phyloP scores from a whole-genome alignment of 2,797 vertebrate genomes.

The Smutsia temminckii region DNA sequence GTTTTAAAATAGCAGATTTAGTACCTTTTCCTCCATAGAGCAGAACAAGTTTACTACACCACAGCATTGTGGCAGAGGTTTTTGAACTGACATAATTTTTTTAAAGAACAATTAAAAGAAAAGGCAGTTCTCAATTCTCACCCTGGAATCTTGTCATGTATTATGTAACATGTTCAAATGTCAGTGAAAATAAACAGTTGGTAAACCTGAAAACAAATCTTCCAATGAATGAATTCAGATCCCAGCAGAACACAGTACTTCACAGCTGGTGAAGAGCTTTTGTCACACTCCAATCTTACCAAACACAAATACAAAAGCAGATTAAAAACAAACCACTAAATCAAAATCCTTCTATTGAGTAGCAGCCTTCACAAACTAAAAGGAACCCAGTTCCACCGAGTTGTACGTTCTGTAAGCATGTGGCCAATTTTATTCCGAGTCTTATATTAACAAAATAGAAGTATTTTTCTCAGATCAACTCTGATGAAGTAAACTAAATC shows the following conservation, averaged over 20 bases:
- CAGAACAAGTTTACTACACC: slow-evolving; percentile 4
- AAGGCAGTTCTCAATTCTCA: background rate
- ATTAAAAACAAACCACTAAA: slow-evolving; percentile 27
- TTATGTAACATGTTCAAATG: slow-evolving; percentile 34
- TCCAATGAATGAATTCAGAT: slow-evolving; percentile 47
- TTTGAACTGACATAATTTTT: background rate
- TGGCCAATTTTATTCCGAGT: background rate
- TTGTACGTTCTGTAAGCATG: background rate
- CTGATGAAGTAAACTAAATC: slow-evolving; percentile 49
- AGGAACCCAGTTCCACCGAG: background rate
- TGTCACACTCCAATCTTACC: background rate
- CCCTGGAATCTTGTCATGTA: background rate
- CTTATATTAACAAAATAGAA: slow-evolving; percentile 34
- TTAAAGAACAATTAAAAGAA: background rate
- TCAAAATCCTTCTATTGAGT: background rate
- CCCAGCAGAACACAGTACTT: background rate
- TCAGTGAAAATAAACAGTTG: background rate
- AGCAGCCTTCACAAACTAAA: slow-evolving; percentile 63
- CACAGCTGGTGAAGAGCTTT: background rate
- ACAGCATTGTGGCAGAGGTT: background rate
- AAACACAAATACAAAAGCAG: slow-evolving; percentile 53
- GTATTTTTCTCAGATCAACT: background rate
- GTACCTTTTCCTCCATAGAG: background rate
- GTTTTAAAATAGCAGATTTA: slow-evolving; percentile 31
- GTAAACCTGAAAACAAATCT: slow-evolving; percentile 58